Evolutionary conservation across 53 echinoderm and acorn worm genomes (phyloP).

Genomic region (Antedon mediterranea): DNA sequence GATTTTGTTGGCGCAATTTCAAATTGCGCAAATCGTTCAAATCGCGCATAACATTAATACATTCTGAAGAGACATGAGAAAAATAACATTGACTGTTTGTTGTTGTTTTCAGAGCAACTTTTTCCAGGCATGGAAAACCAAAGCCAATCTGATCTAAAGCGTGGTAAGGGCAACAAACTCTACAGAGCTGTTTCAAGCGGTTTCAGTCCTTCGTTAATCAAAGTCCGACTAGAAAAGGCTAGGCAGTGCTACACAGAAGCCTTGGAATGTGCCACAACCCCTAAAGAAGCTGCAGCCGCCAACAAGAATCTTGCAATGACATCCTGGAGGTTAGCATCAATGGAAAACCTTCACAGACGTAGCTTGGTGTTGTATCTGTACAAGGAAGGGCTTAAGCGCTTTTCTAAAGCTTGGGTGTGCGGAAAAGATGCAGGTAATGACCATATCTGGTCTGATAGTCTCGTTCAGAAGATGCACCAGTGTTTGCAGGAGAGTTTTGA

Average conservation of each 20-base stretch:
- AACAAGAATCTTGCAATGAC: slow-evolving; percentile 20
- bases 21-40: no score
- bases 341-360: not conserved
- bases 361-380: not conserved
- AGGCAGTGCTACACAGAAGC: slow-evolving; percentile 12
- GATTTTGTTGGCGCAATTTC: no score
- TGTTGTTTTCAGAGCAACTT: no score
- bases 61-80: no score
- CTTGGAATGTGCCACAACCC: not conserved
- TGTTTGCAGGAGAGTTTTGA: not conserved
- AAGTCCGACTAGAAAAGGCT: slow-evolving; percentile 4
- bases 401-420: not conserved
- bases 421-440: not conserved
- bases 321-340: slow-evolving; percentile 13
- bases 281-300: slow-evolving; percentile 10
- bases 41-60: no score
- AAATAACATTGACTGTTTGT: no score
- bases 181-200: slow-evolving; percentile 11
- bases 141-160: not conserved
- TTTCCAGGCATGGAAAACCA: not conserved
- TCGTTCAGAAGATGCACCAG: not conserved
- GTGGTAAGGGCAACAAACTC: slow-evolving; percentile 8
- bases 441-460: not conserved
- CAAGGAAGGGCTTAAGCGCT: not conserved
- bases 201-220: slow-evolving; percentile 2